Conservation (phyloP, 1,140 invertebrate genomes). For the Melitaea cinxia region DNA sequence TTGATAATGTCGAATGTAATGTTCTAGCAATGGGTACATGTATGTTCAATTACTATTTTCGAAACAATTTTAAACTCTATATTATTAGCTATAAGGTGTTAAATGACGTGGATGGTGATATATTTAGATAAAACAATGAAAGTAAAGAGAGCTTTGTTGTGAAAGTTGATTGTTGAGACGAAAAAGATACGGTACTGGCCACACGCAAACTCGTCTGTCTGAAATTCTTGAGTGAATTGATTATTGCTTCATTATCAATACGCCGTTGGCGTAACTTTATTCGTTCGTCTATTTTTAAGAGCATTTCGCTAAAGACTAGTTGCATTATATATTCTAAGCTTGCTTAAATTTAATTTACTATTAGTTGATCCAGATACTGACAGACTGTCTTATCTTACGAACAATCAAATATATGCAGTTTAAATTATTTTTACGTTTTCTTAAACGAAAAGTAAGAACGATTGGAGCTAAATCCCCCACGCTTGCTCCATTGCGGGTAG, state of each 20-base stretch:
- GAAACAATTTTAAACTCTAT: constrained; percentile 15
- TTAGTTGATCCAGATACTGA: no score
- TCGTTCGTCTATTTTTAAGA: background rate
- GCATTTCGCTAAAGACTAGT: background rate
- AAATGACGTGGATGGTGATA: background rate
- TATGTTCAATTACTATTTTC: constrained; percentile 47
- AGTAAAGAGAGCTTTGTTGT: constrained; percentile 29
- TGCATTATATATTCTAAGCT: no score
- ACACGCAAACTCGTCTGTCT: constrained; percentile 1
- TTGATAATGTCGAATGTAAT: constrained; percentile 45
- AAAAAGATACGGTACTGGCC: constrained; percentile 22
- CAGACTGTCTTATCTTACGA: no score
- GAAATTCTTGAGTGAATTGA: background rate
- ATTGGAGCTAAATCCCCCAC: no score
- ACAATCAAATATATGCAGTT: no score
- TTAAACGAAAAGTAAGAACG: no score
- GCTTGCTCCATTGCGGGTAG: no score
- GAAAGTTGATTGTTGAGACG: constrained; percentile 32
- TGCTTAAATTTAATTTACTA: no score
- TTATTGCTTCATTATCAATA: background rate
- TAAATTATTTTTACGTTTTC: no score
- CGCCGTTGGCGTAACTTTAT: no score
- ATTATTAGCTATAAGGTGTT: background rate
- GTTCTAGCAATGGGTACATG: constrained; percentile 38
- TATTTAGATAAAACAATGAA: constrained; percentile 33